These are phyloP conservation scores for Leuciscus idus DNA, from an alignment of 2,113 vertebrate genomes.

Conservation along the genomic window DNA sequence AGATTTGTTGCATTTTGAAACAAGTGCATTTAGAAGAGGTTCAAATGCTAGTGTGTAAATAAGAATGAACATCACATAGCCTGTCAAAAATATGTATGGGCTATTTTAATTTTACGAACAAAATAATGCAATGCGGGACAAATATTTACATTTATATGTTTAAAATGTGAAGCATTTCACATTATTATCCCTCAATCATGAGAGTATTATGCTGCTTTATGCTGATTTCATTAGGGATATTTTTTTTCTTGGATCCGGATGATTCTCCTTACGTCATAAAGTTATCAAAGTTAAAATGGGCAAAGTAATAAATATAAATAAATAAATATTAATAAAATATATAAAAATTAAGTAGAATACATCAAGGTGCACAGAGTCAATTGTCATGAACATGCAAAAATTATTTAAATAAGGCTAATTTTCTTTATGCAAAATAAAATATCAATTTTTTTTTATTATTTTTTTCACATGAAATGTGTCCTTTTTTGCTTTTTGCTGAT, in stretches of 20 bases:
- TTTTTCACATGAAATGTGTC: background rate
- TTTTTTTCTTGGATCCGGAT: background rate
- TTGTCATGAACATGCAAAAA: background rate
- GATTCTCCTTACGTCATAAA: background rate
- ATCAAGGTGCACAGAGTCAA: background rate
- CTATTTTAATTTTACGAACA: background rate
- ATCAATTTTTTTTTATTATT: background rate
- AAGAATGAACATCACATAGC: background rate
- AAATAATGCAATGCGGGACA: background rate
- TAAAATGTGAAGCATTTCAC: background rate
- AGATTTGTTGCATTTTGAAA: background rate
- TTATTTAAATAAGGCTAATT: background rate
- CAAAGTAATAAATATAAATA: background rate
- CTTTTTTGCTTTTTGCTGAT: background rate
- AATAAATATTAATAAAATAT: background rate
- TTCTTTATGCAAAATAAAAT: too few species aligned
- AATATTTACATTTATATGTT: background rate
- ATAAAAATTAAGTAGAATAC: background rate
- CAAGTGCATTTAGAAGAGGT: background rate
- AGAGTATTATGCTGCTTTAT: background rate
- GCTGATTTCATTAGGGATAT: background rate
- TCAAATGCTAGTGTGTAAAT: background rate
- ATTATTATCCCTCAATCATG: background rate
- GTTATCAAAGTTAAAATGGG: background rate
- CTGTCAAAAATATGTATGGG: background rate